Percentiles rank a stretch among this genome's conserved stretches.
Evolutionary conservation across 1,140 invertebrate species (phyloP).

Genomic region (Antheraea pernyi): DNA sequence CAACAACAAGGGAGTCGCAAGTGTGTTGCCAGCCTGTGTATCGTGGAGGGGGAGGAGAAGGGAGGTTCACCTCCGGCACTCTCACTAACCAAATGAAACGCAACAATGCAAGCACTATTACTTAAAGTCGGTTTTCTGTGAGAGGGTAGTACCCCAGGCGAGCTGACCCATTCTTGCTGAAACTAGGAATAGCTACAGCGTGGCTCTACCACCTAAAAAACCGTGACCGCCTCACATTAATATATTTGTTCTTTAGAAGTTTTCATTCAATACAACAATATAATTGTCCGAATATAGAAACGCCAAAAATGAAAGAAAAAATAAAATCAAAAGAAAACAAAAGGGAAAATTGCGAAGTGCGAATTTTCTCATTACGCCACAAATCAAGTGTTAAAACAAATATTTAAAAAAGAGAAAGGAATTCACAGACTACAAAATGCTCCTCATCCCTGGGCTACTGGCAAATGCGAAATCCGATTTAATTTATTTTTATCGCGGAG

Average conservation of each 20-base stretch:
- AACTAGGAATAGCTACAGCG: too few relatives aligned
- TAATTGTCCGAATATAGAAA: neutral
- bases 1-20: too few relatives aligned
- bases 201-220: too few relatives aligned
- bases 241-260: neutral
- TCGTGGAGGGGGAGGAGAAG: too few relatives aligned
- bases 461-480: conserved; percentile 77
- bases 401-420: conserved; percentile 73
- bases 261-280: conserved; percentile 17
- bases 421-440: conserved; percentile 70
- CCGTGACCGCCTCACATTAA: neutral
- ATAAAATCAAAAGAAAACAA: conserved; percentile 28
- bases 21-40: too few relatives aligned
- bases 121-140: too few relatives aligned
- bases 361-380: conserved; percentile 71
- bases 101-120: too few relatives aligned
- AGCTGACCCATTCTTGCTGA: too few relatives aligned
- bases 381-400: conserved; percentile 77
- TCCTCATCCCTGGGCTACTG: conserved; percentile 71
- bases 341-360: conserved; percentile 54
- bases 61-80: too few relatives aligned
- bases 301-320: neutral
- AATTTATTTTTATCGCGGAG: conserved; percentile 79
- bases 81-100: too few relatives aligned
- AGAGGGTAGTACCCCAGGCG: too few relatives aligned